These are phyloP conservation scores for Sebastes flavidus DNA, from an alignment of 2,797 vertebrate genomes.

Conservation along the genomic window DNA sequence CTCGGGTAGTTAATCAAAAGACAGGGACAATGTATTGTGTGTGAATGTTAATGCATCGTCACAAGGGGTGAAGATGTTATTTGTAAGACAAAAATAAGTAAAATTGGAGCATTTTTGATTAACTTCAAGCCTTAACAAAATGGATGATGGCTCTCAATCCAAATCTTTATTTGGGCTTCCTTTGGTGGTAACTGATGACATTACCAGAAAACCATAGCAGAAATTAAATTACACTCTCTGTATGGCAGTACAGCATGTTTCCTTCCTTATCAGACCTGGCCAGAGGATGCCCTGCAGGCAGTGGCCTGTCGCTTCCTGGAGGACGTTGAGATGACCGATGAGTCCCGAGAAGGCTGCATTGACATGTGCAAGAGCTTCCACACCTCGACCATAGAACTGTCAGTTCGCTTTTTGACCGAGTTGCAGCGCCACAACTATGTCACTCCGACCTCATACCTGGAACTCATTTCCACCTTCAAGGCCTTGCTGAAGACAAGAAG, in stretches of 20 bases:
- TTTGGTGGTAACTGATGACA: background rate
- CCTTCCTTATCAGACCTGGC: conserved; percentile 84
- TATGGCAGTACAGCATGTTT: background rate
- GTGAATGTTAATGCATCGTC: background rate
- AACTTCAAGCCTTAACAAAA: background rate
- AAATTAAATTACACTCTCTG: background rate
- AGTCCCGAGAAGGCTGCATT: conserved; percentile 85
- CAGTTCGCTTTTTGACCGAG: conserved; percentile 81
- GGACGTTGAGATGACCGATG: conserved; percentile 89
- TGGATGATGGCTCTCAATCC: background rate
- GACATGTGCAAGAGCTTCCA: conserved; percentile 93
- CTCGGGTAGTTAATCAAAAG: background rate
- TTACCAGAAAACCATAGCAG: background rate
- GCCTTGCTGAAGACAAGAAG: conserved; percentile 85
- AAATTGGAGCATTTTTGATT: background rate
- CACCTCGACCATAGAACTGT: conserved; percentile 87
- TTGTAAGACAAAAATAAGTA: background rate
- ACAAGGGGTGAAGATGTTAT: background rate
- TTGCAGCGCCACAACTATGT: conserved; percentile 92
- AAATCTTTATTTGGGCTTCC: background rate
- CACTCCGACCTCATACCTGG: conserved; percentile 93
- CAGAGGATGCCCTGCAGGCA: conserved; percentile 91
- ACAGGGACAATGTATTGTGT: background rate
- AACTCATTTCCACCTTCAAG: conserved; percentile 94
- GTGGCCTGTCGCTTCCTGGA: conserved; percentile 90